Percentiles rank a stretch among this genome's conserved stretches.
Conservation (phyloP, 1,140 invertebrate species). For the Ridgeia piscesae region DNA sequence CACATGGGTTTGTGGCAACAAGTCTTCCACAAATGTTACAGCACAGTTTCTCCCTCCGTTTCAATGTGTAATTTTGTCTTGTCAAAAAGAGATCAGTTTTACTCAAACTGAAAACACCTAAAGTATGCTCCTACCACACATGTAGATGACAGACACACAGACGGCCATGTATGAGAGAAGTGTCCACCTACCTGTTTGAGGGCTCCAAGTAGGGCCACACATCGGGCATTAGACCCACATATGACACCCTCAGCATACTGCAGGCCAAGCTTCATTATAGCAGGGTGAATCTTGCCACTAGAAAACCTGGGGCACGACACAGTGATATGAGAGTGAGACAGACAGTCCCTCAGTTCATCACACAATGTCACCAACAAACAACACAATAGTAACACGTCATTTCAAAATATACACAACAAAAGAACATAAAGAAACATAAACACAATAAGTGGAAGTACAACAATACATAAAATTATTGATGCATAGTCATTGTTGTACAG, state of each 20-base stretch:
- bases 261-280: slow-evolving; percentile 78
- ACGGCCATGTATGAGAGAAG: slow-evolving; percentile 16
- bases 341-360: not conserved
- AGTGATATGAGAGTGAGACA: not conserved
- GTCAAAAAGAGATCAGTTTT: not conserved
- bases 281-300: slow-evolving; percentile 67
- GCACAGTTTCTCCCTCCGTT: not conserved
- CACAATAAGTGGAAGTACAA: too few relatives aligned
- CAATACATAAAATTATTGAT: too few relatives aligned
- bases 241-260: slow-evolving; percentile 75
- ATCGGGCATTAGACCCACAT: slow-evolving; percentile 83
- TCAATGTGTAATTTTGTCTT: too few relatives aligned
- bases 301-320: slow-evolving; percentile 34
- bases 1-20: not conserved
- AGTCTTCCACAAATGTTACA: not conserved
- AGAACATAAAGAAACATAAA: too few relatives aligned
- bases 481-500: too few relatives aligned
- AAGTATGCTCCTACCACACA: not conserved
- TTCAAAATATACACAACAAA: too few relatives aligned
- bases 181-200: slow-evolving; percentile 66
- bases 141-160: not conserved
- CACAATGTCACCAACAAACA: not conserved
- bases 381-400: too few relatives aligned
- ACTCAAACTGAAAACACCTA: not conserved
- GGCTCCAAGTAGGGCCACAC: slow-evolving; percentile 77